Evolutionary conservation across 2,888 invertebrate species (phyloP).

Genomic region (Drosophila putrida): DNA sequence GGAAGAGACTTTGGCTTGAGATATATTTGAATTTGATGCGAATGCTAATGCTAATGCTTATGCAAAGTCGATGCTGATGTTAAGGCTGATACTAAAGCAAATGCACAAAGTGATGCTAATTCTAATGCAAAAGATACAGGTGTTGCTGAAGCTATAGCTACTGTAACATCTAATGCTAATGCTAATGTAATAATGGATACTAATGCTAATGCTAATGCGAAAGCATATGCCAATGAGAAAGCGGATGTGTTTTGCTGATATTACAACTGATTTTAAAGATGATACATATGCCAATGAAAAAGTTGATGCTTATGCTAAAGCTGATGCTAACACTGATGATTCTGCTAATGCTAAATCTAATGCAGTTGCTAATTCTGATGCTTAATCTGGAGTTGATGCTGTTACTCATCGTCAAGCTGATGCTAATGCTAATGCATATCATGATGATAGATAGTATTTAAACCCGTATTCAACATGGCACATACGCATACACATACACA

Average conservation of each 20-base stretch:
- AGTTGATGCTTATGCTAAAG: background rate
- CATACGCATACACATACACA: background rate
- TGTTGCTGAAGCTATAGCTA: no score
- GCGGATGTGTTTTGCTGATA: background rate
- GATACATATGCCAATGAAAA: background rate
- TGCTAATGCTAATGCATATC: constrained; percentile 1
- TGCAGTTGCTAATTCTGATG: background rate
- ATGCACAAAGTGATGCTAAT: background rate
- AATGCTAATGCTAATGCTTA: background rate
- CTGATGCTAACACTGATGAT: background rate
- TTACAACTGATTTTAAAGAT: background rate
- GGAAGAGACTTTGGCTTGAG: constrained; percentile 33
- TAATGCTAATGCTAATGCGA: background rate
- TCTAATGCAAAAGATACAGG: no score
- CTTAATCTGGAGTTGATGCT: background rate
- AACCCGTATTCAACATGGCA: background rate
- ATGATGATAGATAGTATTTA: no score
- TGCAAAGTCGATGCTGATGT: background rate
- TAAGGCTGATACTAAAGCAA: background rate
- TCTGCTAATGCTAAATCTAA: background rate
- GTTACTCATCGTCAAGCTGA: background rate
- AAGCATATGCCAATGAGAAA: no score
- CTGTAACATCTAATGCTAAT: no score
- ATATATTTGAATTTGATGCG: constrained; percentile 6
- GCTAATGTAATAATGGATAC: no score